A percentile compares a stretch with the other conserved stretches of the same genome.
These are phyloP conservation scores for Telmatochromis sp. DNA, from an alignment of 2,113 vertebrate species.

Conservation along the genomic window DNA sequence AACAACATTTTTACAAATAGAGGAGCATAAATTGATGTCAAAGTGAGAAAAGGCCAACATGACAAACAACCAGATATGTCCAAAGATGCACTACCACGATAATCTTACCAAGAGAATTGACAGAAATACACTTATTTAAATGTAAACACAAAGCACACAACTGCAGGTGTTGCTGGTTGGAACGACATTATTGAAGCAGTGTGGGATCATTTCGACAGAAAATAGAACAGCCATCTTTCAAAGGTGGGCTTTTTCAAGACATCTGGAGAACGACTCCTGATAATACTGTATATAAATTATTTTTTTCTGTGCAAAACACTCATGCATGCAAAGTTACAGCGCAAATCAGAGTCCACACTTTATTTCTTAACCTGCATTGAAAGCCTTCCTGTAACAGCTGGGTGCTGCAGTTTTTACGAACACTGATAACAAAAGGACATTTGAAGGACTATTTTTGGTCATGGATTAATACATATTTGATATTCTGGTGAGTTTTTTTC, in stretches of 20 bases:
- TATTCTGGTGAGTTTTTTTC: neutral
- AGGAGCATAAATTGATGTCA: neutral
- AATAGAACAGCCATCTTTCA: neutral
- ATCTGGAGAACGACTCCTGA: neutral
- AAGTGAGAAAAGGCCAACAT: neutral
- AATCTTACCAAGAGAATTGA: neutral
- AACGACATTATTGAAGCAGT: neutral
- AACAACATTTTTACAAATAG: neutral
- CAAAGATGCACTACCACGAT: rapidly evolving
- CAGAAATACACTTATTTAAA: neutral
- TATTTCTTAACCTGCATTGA: neutral
- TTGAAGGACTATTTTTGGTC: neutral
- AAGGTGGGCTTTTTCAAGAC: neutral
- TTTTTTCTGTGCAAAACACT: neutral
- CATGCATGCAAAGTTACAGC: neutral
- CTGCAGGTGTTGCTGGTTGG: neutral
- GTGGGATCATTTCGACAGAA: neutral
- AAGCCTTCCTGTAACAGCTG: neutral
- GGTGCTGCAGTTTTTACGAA: neutral
- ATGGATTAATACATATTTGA: neutral
- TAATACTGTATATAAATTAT: neutral
- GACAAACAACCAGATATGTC: neutral
- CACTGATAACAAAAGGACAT: neutral
- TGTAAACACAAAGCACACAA: neutral
- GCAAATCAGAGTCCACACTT: neutral